Evolutionary conservation across 2,888 invertebrate species (phyloP), one percentile per base, ranked within the genome.

Genomic region (Cybosia mesomella): DNA sequence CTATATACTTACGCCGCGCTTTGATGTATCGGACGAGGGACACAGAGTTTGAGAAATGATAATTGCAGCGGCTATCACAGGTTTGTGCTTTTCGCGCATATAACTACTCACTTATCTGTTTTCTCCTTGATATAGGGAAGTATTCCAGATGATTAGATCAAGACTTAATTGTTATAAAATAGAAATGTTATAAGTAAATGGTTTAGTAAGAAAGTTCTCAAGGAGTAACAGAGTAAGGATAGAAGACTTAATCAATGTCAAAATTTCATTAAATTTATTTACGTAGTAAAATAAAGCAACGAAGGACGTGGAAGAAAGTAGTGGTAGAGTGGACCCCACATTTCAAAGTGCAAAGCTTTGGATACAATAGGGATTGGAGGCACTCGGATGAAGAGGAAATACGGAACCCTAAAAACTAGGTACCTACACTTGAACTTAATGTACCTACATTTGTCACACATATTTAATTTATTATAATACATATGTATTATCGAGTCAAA

Each of bases 1-100:
- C 75, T 78, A 73, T 74, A 75, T 66, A 73, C 75, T 73, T 76
- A 79, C 76, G 68, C 54, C 69, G 59, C 64, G 73, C 81, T 79
- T 81, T 68, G 34, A 43, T 60, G 68, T 59, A 72, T 67, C 61
- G 70, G 65, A 74, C 58, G 65, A 59, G 64, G 64, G 64, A 68
- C 64, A 64, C 28, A 34, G 22, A 60, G 58, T 58, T 28, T 55
- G 24, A 32, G 57, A 39, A 28, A 59, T 55, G 34, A 28, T 55
- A 32, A 18, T 34, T 22, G 21, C 34, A 49, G 21, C 28, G 3
- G 28, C 7, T 53, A 49, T 65, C 13, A 58, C 21, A 28, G 18
- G 1, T 28, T 36, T 54, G 13, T 21, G 53, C 43, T 7, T 43
- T 43, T 49, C n/a, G n/a, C n/a, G 49, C 9, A 8, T 0, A n/a